These are phyloP conservation scores for Lycophotia porphyrea DNA, from an alignment of 2,888 invertebrate species.

Conservation along the genomic window DNA sequence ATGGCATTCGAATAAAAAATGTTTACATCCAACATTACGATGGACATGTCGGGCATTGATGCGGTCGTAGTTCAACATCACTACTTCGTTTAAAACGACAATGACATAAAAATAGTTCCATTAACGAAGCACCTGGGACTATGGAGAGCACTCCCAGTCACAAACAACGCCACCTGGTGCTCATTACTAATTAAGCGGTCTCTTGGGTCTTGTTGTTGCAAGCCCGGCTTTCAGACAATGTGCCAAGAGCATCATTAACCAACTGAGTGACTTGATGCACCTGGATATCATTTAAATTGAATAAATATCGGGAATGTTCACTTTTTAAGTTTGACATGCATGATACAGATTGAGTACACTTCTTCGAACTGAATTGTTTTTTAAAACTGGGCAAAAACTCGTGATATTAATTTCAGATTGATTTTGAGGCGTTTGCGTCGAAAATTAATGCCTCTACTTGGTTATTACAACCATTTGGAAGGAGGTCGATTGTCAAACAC, in stretches of 20 bases:
- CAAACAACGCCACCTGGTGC: slow-evolving; percentile 45
- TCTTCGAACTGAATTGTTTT: background rate
- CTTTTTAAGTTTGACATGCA: no score
- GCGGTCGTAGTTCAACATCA: background rate
- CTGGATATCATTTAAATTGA: background rate
- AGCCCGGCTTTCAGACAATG: slow-evolving; percentile 33
- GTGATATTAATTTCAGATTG: background rate
- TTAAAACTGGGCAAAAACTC: background rate
- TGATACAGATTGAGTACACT: background rate
- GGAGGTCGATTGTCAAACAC: background rate
- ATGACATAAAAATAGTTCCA: slow-evolving; percentile 24
- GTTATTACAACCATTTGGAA: background rate
- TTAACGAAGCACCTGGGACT: slow-evolving; percentile 20
- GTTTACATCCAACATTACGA: background rate
- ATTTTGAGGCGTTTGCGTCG: background rate
- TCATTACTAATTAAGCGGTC: slow-evolving; percentile 50
- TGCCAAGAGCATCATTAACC: slow-evolving; percentile 55
- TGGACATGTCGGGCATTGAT: background rate
- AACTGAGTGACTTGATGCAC: slow-evolving; percentile 8
- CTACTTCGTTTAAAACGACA: background rate
- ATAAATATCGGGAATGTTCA: background rate
- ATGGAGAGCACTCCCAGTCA: slow-evolving; percentile 16
- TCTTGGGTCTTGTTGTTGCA: slow-evolving; percentile 39
- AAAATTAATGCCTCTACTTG: background rate
- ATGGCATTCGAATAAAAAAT: background rate